phyloP scores from a whole-genome alignment of 2,888 invertebrate species.

The Onchidella celtica region DNA sequence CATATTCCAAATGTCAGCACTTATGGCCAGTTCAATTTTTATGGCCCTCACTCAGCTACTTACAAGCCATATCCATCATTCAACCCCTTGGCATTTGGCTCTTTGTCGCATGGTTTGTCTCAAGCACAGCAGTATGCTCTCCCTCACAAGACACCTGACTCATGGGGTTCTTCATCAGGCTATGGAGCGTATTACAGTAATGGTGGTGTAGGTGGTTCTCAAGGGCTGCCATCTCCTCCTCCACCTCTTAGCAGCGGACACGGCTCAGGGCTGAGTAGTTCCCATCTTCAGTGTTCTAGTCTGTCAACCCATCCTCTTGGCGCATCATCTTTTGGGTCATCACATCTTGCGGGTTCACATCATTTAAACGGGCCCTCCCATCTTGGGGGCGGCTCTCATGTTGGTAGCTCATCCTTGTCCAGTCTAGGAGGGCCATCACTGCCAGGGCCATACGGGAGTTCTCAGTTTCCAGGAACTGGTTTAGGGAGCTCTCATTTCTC shows the following conservation, averaged over 20 bases:
- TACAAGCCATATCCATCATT: slow-evolving; percentile 69
- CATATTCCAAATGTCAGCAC: slow-evolving; percentile 68
- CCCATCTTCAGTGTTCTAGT: slow-evolving; percentile 6
- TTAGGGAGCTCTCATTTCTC: slow-evolving; percentile 27
- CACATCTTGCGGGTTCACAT: slow-evolving; percentile 5
- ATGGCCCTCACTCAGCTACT: slow-evolving; percentile 59
- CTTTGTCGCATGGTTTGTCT: slow-evolving; percentile 63
- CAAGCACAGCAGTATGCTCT: slow-evolving; percentile 67
- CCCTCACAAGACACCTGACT: slow-evolving; percentile 39
- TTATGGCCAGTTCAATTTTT: slow-evolving; percentile 71
- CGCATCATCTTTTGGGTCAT: neutral
- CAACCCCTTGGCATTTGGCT: slow-evolving; percentile 61
- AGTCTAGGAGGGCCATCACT: neutral
- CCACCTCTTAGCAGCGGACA: neutral
- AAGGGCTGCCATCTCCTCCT: slow-evolving; percentile 19
- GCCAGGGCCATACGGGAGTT: neutral
- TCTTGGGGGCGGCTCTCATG: slow-evolving; percentile 12
- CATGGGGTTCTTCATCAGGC: slow-evolving; percentile 19
- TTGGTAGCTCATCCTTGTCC: neutral
- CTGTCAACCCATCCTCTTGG: slow-evolving; percentile 23
- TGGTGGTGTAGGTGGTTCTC: slow-evolving; percentile 3
- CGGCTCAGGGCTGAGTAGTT: neutral
- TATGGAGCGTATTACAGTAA: slow-evolving; percentile 24
- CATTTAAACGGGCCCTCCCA: slow-evolving; percentile 9
- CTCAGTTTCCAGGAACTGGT: neutral